A percentile compares a stretch with the other conserved stretches of the same genome.
Evolutionary conservation across 2,113 vertebrate species (phyloP).

Genomic region (Gobio gobio): DNA sequence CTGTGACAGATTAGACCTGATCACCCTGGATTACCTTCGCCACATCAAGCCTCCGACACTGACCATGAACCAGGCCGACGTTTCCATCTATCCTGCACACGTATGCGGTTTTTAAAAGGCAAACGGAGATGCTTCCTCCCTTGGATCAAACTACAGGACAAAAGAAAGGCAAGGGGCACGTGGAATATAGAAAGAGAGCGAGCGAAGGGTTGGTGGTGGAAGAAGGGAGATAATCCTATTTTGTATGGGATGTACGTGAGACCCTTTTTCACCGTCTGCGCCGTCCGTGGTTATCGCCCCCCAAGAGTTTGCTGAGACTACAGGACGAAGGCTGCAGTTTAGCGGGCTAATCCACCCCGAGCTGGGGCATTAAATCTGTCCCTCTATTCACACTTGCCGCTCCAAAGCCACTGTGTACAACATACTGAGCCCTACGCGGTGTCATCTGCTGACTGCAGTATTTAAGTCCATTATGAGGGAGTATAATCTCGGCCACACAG

Average conservation of each 20-base stretch:
- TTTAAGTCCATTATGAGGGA: slow-evolving; percentile 55
- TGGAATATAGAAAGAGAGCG: background rate
- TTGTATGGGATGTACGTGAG: slow-evolving; percentile 40
- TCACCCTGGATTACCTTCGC: slow-evolving; percentile 78
- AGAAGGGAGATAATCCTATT: slow-evolving; percentile 15
- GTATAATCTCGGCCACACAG: slow-evolving; percentile 56
- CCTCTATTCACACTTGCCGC: slow-evolving; percentile 44
- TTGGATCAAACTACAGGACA: slow-evolving; percentile 35
- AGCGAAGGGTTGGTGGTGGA: background rate
- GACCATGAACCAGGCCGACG: slow-evolving; percentile 58
- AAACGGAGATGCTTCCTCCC: slow-evolving; percentile 11
- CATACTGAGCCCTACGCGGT: slow-evolving; percentile 51
- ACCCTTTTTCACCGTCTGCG: slow-evolving; percentile 39
- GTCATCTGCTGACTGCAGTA: slow-evolving; percentile 51
- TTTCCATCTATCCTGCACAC: background rate
- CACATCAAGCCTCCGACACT: slow-evolving; percentile 67
- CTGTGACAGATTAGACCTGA: slow-evolving; percentile 81
- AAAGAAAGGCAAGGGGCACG: slow-evolving; percentile 15
- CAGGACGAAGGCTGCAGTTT: slow-evolving; percentile 42
- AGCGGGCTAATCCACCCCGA: slow-evolving; percentile 48
- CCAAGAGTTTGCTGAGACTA: slow-evolving; percentile 48
- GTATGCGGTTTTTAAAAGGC: background rate
- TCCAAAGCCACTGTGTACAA: slow-evolving; percentile 50
- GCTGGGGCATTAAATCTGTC: slow-evolving; percentile 53
- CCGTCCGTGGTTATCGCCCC: slow-evolving; percentile 9